A percentile compares a stretch with the other conserved stretches of the same genome.
Evolutionary conservation across 2,797 vertebrate genomes (phyloP).

Genomic region (Myotis daubentonii): DNA sequence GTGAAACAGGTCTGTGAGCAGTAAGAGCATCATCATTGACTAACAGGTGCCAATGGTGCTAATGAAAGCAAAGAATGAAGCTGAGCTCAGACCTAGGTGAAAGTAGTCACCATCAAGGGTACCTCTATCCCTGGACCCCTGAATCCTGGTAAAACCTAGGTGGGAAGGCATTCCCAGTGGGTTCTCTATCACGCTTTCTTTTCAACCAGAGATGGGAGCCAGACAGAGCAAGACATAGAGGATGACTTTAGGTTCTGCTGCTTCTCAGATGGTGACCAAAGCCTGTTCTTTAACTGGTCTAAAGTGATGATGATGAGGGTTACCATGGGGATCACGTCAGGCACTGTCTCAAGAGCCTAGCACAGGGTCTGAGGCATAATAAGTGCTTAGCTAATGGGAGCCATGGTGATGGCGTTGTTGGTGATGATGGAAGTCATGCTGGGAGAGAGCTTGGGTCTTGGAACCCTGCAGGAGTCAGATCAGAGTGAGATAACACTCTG

Average conservation of each 20-base stretch:
- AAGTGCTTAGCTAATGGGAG: background rate
- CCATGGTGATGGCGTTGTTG: background rate
- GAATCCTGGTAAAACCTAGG: background rate
- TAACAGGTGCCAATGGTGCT: background rate
- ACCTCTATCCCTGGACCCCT: too few relatives aligned
- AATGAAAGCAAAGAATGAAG: background rate
- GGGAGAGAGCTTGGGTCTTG: background rate
- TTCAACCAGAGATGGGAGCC: background rate
- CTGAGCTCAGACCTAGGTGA: background rate
- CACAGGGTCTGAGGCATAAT: background rate
- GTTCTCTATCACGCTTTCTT: background rate
- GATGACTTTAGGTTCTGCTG: background rate
- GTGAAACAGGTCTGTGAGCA: background rate
- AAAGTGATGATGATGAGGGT: background rate
- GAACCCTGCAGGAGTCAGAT: background rate
- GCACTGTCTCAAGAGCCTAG: background rate
- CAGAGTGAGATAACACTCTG: background rate
- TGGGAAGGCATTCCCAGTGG: background rate
- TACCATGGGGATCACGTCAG: accelerated
- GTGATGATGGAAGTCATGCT: background rate
- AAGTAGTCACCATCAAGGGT: too few relatives aligned
- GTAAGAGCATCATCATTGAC: accelerated
- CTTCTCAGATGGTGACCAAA: background rate
- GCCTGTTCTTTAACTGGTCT: background rate
- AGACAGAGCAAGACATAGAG: background rate